Evolutionary conservation across 1,140 invertebrate genomes (phyloP).

Genomic region (Nephotettix cincticeps): DNA sequence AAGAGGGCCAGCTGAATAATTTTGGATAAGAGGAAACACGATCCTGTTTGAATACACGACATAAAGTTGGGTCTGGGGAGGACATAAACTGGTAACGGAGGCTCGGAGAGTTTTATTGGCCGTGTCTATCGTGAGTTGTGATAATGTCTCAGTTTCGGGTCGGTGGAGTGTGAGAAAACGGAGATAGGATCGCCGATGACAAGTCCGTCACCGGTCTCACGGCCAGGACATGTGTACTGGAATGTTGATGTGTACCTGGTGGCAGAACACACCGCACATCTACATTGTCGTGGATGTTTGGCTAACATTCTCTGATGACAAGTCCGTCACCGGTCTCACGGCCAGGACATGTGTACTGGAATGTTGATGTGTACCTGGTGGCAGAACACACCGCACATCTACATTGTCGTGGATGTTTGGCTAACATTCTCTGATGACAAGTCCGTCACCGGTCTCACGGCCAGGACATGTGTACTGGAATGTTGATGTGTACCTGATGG

Average conservation of each 20-base stretch:
- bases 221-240: no score
- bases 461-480: no score
- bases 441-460: neutral
- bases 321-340: no score
- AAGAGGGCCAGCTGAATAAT: neutral
- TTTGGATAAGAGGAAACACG: slow-evolving; percentile 5
- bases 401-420: no score
- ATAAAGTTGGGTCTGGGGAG: neutral
- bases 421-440: neutral
- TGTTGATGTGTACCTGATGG: no score
- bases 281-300: no score
- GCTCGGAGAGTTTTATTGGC: neutral
- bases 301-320: no score
- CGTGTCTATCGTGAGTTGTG: slow-evolving; percentile 1
- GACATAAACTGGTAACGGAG: slow-evolving; percentile 5
- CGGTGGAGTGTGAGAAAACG: neutral
- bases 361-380: no score
- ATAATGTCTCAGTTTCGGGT: neutral
- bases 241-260: no score
- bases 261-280: no score
- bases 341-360: no score
- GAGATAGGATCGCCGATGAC: slow-evolving; percentile 3
- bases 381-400: no score
- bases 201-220: neutral
- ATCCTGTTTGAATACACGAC: slow-evolving; percentile 6